Evolutionary conservation across 2,113 vertebrate genomes (phyloP), one percentile per base, ranked within the genome.

Genomic region (Xiphophorus couchianus): DNA sequence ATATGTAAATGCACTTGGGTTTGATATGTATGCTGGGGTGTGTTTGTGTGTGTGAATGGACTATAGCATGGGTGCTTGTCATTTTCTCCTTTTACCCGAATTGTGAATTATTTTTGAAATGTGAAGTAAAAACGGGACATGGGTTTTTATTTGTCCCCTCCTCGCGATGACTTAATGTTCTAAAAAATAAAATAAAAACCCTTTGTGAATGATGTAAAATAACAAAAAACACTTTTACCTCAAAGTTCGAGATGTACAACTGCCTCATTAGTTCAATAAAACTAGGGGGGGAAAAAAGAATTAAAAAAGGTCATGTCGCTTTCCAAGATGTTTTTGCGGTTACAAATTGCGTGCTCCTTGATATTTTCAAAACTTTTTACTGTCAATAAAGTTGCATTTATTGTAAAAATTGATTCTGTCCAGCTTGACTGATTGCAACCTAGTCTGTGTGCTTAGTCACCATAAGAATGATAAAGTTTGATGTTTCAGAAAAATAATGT

Each of bases 351-450:
- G 91, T 93, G 85, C 86, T 91, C 91, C 90, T 92, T 82, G 85
- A 91, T 93, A 90, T 93, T 94, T 89, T 93, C 89, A 79, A 93
- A 89, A 93, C 93, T 95, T 95, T 95, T 93, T 93, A 95, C 93
- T 93, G 93, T 94, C 91, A 94, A 94, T 95, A 95, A 95, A 95
- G 92, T 92, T 91, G 82, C 73, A 89, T 94, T 94, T 95, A 93
- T 95, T 91, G 94, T 94, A 89, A 90, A 87, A 78, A 42, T 68
- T 66, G 66, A 86, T 83, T 82, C 76, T 66, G 64, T 69, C 68
- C 62, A 1, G 64, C 67, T 84, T 75, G 28, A 77, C 29, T 73
- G 14, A 70, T 62, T 51, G 27, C 64, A 28, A 78, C 30, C 9
- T 5, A 39, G 28, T 28, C 4, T 13, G 14, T 66, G 15, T 58